Conservation (phyloP, 2,888 invertebrate species). For the Melikaiella ostensackeni region DNA sequence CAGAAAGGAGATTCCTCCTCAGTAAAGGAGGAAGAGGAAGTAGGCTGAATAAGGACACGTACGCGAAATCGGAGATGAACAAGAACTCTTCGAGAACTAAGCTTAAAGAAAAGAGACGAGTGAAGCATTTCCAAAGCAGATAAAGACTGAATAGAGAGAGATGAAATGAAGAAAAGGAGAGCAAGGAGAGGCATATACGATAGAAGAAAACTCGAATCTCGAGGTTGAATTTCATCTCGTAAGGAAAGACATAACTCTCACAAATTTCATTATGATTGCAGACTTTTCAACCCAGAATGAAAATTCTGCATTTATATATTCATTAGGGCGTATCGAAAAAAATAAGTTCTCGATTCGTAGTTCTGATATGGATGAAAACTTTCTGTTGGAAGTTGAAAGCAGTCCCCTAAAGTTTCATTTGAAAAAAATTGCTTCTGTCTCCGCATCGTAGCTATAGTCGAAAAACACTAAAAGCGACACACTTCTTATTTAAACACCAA, state of each 20-base stretch:
- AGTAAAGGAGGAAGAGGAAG: constrained; percentile 24
- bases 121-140: constrained; percentile 15
- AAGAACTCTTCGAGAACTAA: constrained; percentile 20
- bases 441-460: too few relatives aligned
- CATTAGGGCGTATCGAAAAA: too few relatives aligned
- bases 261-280: too few relatives aligned
- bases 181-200: neutral
- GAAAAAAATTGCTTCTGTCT: too few relatives aligned
- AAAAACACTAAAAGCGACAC: too few relatives aligned
- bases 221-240: neutral
- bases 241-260: neutral
- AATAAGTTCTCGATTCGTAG: too few relatives aligned
- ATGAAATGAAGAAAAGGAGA: neutral
- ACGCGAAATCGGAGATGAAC: constrained; percentile 40
- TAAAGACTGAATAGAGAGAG: neutral
- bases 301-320: too few relatives aligned
- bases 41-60: constrained; percentile 53
- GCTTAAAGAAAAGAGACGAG: constrained; percentile 20
- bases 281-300: too few relatives aligned
- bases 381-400: too few relatives aligned
- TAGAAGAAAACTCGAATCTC: neutral
- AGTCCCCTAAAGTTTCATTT: too few relatives aligned
- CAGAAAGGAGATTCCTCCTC: constrained; percentile 47
- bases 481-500: too few relatives aligned
- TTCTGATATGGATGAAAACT: too few relatives aligned